Evolutionary conservation across 2,113 vertebrate species (phyloP), one percentile per base, ranked within the genome.

Genomic region (Myotis yumanensis): DNA sequence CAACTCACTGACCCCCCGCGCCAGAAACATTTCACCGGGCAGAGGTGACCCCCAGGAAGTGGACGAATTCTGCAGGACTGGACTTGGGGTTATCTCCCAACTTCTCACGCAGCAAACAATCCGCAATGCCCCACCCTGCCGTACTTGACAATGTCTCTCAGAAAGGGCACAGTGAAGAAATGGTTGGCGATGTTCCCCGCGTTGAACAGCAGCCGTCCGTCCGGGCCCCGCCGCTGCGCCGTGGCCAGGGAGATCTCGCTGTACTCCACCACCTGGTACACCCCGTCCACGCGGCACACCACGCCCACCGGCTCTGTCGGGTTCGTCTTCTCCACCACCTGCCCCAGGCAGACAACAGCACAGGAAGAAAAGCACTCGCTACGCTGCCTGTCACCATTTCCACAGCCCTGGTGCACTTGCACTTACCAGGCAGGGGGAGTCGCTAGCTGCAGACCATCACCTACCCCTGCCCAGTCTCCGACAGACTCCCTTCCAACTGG

Each of bases 291-390:
- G 35, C 98, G 99, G 97, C 99, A 99, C 75, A 99, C 99, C 92
- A 99, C 99, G 0, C 99, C 99, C 0, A 99, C 99, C 0, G 99
- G 99, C 97, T 99, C 99, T 0, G 99, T 99, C 0, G 99, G 99
- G 85, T 99, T 99, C 59, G 98, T 99, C 97, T 99, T 99, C 97
- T 99, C 99, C 85, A 99, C 99, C 87, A 99, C 99, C 99, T 99
- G 95, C 59, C 81, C 97, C 97, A 35, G 37, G 64, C 28, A 94
- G 89, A 82, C 4, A 30, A 28, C 0, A 1, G 72, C 7, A 30
- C 64, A 68, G 64, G 32, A 8, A n/a, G 64, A 68, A 32, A n/a
- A 2, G 15, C 64, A n/a, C 32, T n/a, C 32, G 23, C n/a, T 48
- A 4, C 22, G 20, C 51, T 16, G 43, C 37, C 79, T 28, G 52